Evolutionary conservation across 2,888 invertebrate species (phyloP).

Genomic region (Kuschelorhynchus macadamiae): DNA sequence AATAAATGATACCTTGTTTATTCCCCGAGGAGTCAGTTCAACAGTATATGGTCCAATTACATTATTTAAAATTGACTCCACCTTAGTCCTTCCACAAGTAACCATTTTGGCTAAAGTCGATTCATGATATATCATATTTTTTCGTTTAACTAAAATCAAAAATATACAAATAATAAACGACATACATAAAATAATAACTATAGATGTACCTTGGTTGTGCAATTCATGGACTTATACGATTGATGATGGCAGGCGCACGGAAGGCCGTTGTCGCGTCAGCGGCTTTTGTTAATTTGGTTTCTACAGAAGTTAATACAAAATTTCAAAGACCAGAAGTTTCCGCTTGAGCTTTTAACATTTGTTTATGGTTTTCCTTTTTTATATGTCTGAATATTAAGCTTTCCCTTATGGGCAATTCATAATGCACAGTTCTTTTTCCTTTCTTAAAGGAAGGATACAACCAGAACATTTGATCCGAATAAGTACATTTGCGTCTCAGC

Average conservation of each 20-base stretch:
- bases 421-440: constrained; percentile 13
- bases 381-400: constrained; percentile 21
- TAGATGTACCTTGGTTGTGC: constrained; percentile 4
- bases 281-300: background rate
- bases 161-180: no score
- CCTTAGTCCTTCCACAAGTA: constrained; percentile 25
- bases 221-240: constrained; percentile 21
- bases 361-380: background rate
- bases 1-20: constrained; percentile 7
- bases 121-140: constrained; percentile 12
- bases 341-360: constrained; percentile 24
- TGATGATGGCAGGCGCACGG: constrained; percentile 24
- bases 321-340: constrained; percentile 23
- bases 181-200: no score
- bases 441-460: constrained; percentile 26
- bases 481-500: constrained; percentile 23
- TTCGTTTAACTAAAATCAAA: background rate
- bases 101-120: constrained; percentile 7
- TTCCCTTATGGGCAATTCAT: constrained; percentile 22
- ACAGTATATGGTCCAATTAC: constrained; percentile 14
- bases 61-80: constrained; percentile 19
- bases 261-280: constrained; percentile 26
- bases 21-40: background rate
- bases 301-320: background rate
- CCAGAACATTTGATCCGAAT: constrained; percentile 21